Percentiles rank a stretch among this genome's conserved stretches.
phyloP scores from a whole-genome alignment of 2,888 invertebrate genomes.

The Drosophila nigricruria region DNA sequence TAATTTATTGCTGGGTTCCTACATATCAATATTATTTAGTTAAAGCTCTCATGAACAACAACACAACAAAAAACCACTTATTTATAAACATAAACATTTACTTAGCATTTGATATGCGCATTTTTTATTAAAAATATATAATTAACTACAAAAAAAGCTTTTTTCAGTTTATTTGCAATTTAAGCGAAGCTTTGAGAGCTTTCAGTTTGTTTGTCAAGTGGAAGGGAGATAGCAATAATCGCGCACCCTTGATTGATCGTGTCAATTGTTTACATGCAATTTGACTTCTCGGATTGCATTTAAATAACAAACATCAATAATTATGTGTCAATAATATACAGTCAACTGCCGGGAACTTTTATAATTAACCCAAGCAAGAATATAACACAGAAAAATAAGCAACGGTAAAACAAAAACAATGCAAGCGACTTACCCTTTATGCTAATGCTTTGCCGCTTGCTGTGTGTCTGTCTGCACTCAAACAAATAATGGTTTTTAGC shows the following conservation, averaged over 20 bases:
- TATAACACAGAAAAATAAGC: background rate
- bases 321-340: slow-evolving; percentile 8
- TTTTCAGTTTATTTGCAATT: slow-evolving; percentile 5
- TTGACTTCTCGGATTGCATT: slow-evolving; percentile 21
- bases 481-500: background rate
- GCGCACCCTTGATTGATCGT: slow-evolving; percentile 7
- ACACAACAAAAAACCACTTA: slow-evolving; percentile 46
- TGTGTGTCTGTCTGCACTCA: background rate
- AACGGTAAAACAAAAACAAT: background rate
- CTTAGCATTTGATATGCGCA: slow-evolving; percentile 65
- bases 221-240: background rate
- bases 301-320: slow-evolving; percentile 32
- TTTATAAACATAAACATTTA: slow-evolving; percentile 71
- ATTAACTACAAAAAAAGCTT: background rate
- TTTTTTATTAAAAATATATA: slow-evolving; percentile 33
- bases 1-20: slow-evolving; percentile 60
- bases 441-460: background rate
- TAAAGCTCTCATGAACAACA: slow-evolving; percentile 46
- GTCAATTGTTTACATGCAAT: background rate
- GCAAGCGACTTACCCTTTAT: slow-evolving; percentile 18
- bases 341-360: background rate
- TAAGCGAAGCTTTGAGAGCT: slow-evolving; percentile 4
- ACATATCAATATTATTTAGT: slow-evolving; percentile 43
- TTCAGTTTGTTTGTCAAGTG: background rate
- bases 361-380: background rate